Conservation (phyloP, 1,140 invertebrate species). For the Portunus trituberculatus region DNA sequence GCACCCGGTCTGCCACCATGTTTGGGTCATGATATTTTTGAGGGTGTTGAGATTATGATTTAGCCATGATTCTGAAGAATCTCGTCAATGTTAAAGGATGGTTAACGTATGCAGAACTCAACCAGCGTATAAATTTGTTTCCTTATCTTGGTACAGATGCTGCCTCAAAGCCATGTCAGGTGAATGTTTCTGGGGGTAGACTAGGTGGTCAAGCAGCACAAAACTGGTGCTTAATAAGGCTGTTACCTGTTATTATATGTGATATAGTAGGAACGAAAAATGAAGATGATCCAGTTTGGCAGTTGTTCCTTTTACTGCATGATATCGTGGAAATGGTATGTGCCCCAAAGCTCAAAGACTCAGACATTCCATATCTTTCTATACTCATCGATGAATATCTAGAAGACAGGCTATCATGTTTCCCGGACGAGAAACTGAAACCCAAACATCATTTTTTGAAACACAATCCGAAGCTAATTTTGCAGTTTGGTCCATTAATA, state of each 20-base stretch:
- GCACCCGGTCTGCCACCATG: slow-evolving; percentile 25
- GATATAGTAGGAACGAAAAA: slow-evolving; percentile 38
- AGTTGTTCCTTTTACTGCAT: slow-evolving; percentile 45
- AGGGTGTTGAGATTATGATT: slow-evolving; percentile 33
- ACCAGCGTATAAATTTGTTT: not conserved
- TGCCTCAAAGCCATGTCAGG: no score
- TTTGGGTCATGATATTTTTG: slow-evolving; percentile 31
- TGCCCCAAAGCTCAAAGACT: no score
- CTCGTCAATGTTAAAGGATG: slow-evolving; percentile 13
- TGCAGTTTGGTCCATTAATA: no score
- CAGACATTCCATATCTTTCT: no score
- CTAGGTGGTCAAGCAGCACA: slow-evolving; percentile 47
- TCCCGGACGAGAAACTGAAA: no score
- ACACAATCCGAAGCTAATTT: no score
- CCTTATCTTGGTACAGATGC: slow-evolving; percentile 29
- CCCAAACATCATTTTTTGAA: no score
- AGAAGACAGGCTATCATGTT: no score
- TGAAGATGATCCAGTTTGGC: slow-evolving; percentile 40
- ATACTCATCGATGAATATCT: no score
- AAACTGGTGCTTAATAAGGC: slow-evolving; percentile 50
- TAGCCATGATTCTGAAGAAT: no score
- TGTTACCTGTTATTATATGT: slow-evolving; percentile 5
- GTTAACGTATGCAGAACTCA: slow-evolving; percentile 37
- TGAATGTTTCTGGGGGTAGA: not conserved
- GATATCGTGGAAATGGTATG: no score